phyloP scores from a whole-genome alignment of 2,113 vertebrate species.

The Motacilla alba region DNA sequence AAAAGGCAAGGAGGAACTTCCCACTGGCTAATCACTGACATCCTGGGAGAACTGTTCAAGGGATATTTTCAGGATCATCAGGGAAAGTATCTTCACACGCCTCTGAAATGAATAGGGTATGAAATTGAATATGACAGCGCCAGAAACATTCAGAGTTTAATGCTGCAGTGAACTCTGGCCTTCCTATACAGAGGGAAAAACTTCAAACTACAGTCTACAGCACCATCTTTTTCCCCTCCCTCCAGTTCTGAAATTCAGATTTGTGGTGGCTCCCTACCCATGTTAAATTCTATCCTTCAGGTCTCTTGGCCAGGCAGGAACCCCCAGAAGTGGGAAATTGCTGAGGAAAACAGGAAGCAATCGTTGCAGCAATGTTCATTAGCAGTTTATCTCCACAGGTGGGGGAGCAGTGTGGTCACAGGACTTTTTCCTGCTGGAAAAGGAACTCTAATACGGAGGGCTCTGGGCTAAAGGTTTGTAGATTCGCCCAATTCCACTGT shows the following conservation, averaged over 20 bases:
- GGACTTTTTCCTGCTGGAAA: not conserved
- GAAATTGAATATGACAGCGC: not conserved
- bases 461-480: not conserved
- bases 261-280: not conserved
- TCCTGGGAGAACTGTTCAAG: not conserved
- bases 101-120: not conserved
- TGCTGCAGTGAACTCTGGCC: not conserved
- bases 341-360: not conserved
- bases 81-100: not conserved
- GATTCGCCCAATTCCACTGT: not conserved
- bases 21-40: not conserved
- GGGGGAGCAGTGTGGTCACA: not conserved
- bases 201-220: not conserved
- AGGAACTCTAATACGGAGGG: not conserved
- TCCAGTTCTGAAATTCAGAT: not conserved
- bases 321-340: not conserved
- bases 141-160: not conserved
- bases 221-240: not conserved
- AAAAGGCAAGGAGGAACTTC: not conserved
- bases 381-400: not conserved
- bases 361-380: not conserved
- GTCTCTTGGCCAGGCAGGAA: not conserved
- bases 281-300: not conserved
- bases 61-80: not conserved
- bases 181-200: not conserved